Conservation (phyloP, 2,888 invertebrate species). For the Dione vanillae region DNA sequence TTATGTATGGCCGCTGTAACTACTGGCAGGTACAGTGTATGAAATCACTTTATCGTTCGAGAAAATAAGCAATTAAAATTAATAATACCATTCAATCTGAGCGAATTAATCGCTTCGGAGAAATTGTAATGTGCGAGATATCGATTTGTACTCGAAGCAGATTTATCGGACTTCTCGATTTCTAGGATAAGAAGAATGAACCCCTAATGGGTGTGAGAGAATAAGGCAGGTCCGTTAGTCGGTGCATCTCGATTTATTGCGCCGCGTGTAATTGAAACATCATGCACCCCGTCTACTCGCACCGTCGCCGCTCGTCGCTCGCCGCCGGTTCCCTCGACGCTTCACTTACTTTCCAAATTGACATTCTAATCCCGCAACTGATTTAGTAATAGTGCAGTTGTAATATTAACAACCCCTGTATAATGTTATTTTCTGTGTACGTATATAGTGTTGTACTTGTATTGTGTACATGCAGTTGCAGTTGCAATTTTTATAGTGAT, state of each 20-base stretch:
- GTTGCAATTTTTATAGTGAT: no score
- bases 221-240: background rate
- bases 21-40: conserved; percentile 5
- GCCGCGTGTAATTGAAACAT: conserved; percentile 43
- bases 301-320: no score
- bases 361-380: conserved; percentile 13
- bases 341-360: conserved; percentile 17
- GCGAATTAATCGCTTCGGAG: conserved; percentile 22
- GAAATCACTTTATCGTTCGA: conserved; percentile 10
- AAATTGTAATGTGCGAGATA: conserved; percentile 27
- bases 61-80: conserved; percentile 25
- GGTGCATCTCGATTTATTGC: conserved; percentile 32
- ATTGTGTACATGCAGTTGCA: no score
- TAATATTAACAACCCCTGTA: background rate
- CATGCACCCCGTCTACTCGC: conserved; percentile 22
- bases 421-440: no score
- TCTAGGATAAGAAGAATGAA: conserved; percentile 43
- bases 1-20: background rate
- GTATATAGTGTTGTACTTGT: no score
- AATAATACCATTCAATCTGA: conserved; percentile 17
- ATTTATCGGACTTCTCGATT: conserved; percentile 51
- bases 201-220: background rate
- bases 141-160: conserved; percentile 35
- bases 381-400: conserved; percentile 3
- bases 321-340: conserved; percentile 9